Evolutionary conservation across 2,888 invertebrate genomes (phyloP).

Genomic region (Synergus japonicus): DNA sequence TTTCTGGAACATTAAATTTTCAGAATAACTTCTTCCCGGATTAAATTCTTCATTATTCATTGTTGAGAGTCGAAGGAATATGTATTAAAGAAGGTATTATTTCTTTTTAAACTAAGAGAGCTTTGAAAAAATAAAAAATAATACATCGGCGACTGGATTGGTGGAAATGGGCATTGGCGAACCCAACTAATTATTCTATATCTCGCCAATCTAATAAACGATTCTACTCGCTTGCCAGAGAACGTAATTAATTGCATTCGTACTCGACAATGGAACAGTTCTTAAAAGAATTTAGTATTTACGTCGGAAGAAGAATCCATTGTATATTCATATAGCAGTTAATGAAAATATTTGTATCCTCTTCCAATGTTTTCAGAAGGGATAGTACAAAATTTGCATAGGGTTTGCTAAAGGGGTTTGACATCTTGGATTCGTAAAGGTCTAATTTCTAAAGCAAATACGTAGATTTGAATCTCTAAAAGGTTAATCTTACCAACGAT

Average conservation of each 20-base stretch:
- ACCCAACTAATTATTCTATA: constrained; percentile 16
- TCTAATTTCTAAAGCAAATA: constrained; percentile 48
- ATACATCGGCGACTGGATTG: background rate
- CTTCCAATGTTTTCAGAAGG: no score
- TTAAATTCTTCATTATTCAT: no score
- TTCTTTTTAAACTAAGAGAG: background rate
- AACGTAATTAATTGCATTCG: constrained; percentile 23
- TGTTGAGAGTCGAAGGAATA: no score
- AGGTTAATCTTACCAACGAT: no score
- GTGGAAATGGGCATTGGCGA: background rate
- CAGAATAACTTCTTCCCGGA: no score
- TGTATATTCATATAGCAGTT: no score
- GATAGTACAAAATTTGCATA: background rate
- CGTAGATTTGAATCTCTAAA: no score
- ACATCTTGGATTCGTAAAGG: constrained; percentile 6
- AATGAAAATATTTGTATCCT: no score
- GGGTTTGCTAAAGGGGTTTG: background rate
- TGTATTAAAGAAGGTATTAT: no score
- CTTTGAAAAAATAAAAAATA: background rate
- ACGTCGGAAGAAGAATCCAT: background rate
- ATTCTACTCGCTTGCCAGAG: constrained; percentile 17
- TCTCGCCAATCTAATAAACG: constrained; percentile 4
- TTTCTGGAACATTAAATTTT: no score
- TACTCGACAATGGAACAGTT: constrained; percentile 16
- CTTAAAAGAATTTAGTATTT: constrained; percentile 27